Evolutionary conservation across 92 coral and sea anemone species (phyloP), one percentile per base, ranked within the genome.

Genomic region (Parazoanthus swiftii): DNA sequence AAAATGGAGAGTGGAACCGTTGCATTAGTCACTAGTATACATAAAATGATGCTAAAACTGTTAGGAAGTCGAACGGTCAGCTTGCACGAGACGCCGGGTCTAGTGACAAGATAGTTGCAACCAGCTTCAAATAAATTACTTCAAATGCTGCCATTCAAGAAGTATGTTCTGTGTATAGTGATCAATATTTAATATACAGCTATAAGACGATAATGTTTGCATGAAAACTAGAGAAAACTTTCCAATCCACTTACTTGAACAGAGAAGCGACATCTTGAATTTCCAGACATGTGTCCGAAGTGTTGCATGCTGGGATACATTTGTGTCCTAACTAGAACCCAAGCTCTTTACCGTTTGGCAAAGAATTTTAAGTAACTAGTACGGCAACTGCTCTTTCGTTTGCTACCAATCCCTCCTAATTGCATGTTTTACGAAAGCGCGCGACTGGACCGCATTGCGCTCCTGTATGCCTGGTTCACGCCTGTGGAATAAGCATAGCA

Each of bases 251-350:
- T 95, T 93, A 97, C 99, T 97, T 95, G 99, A 95, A 91, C 99
- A 97, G 86, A 89, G 92, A 86, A 97, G 93, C 99, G 99, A 98
- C 99, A 97, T 97, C 92, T 97, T 97, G 98, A 88, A 94, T 94
- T 90, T 89, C 89, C 85, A 91, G 95, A 90, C 92, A 93, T 89
- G 97, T 86, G 90, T 79, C 89, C 77, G 10, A 80, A 88, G 81
- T 42, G 90, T 39, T 66, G 97, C 91, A 92, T 88, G 79, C 85
- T 88, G 97, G 95, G 95, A 85, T 43, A 35, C 37, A 36, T 42
- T 5, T 48, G 37, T 14, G 16, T 51, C 36, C 39, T 44, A 44
- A 20, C 66, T 78, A 25, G 82, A 44, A 44, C 82, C 65, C 82
- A 78, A 29, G 36, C 81, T 50, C 15, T 44, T 73, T 25, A 16